Percentiles rank a stretch among this genome's conserved stretches.
These are phyloP conservation scores for Gambusia holbrooki DNA, from an alignment of 2,113 vertebrate species.

Conservation along the genomic window DNA sequence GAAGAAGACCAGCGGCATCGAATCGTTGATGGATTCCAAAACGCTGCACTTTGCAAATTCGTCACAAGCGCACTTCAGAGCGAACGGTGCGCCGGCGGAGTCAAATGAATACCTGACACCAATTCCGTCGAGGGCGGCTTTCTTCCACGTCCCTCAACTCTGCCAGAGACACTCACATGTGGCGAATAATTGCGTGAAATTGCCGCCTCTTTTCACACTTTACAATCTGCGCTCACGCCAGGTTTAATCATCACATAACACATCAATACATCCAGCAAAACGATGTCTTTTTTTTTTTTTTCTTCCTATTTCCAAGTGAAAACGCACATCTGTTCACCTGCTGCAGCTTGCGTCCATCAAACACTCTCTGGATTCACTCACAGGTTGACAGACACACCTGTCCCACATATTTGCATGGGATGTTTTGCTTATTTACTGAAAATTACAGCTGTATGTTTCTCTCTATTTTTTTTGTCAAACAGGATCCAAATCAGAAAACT, in stretches of 20 bases:
- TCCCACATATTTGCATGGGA: conserved; percentile 2
- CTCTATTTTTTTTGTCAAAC: not conserved
- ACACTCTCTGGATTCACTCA: not conserved
- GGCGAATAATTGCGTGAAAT: conserved; percentile 63
- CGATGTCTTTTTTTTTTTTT: not conserved
- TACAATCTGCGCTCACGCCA: not conserved
- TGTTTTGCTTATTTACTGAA: not conserved
- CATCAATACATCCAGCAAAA: conserved; percentile 2
- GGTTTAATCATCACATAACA: conserved; percentile 16
- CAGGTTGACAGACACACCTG: not conserved
- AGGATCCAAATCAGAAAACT: conserved; percentile 1
- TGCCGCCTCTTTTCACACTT: conserved; percentile 28
- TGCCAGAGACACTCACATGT: conserved; percentile 41
- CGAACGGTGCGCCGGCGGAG: conserved; percentile 27
- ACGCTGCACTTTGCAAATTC: conserved; percentile 36
- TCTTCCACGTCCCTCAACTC: conserved; percentile 36
- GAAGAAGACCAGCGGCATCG: conserved; percentile 2
- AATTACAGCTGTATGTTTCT: not conserved
- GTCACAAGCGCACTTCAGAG: conserved; percentile 48
- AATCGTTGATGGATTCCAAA: conserved; percentile 41
- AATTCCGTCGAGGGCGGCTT: conserved; percentile 49
- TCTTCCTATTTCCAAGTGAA: not conserved
- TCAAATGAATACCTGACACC: conserved; percentile 68
- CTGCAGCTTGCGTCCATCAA: not conserved
- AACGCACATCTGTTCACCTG: conserved; percentile 5